Base-by-base conservation (phyloP, 2,888 invertebrate genomes). In the Drosophila algonquin region DNA sequence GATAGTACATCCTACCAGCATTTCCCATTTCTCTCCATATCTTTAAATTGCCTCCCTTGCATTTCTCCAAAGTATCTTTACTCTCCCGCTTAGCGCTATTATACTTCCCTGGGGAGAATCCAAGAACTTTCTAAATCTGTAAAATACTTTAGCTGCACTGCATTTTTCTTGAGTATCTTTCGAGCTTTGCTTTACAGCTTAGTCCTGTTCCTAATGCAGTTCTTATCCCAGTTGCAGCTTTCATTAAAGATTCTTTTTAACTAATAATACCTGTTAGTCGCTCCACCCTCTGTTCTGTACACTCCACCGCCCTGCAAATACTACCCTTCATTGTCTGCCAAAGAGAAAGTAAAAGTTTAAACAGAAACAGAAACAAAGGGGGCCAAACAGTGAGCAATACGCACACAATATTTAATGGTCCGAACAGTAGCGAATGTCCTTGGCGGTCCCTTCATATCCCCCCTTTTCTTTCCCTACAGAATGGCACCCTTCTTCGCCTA, bases 341-440 rank as follows among this genome's bases (percentile, higher is more conserved):
- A 21, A 47, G n/a, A 7, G 16, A 48, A 51, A n/a, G 50, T 27
- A 35, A 12, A 35, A 45, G 67, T 56, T 67, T 45, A 70, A 62
- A 62, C 56, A 75, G 56, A 27, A 24, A 24, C 24, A 24, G 21
- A 21, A 65, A 48, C 57, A 56, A 71, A 54, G 45, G 27, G 48
- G 21, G 61, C 57, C 45, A 50, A 58, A 53, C 50, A 62, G 48
- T 48, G 62, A 47, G 59, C 71, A 63, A 54, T 63, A 63, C 63
- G 58, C 68, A 61, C 67, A 56, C 65, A 75, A 52, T 69, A 73
- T 70, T 80, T 73, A 74, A 80, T 79, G 77, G 63, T 71, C 52
- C 53, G 65, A 77, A 67, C 68, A 70, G 52, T 45, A 47, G 46
- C 50, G 40, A 63, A 55, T 50, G 68, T 64, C 63, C 54, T 64